Evolutionary conservation across 2,797 vertebrate species (phyloP), one percentile per base, ranked within the genome.

Genomic region (Margarornis squamiger): DNA sequence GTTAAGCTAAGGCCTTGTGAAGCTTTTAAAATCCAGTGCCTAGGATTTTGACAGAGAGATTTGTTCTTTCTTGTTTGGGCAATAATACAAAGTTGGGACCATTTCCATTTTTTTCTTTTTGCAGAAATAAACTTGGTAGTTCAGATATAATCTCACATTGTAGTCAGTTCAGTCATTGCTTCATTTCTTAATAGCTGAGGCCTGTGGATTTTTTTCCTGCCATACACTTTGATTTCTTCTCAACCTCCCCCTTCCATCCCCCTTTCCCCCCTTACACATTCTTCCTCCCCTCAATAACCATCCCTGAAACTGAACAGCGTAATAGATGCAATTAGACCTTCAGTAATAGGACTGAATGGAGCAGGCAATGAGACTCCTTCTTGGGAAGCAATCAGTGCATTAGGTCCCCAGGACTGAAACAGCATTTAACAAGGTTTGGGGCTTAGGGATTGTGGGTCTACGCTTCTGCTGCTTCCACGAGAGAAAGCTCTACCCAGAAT

Each of bases 401-500:
- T 97, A 97, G 95, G 96, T 97, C 96, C 95, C 93, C 92, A 96
- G 96, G 96, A 97, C 93, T 97, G 95, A 97, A 97, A 97, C 97
- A 90, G 76, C 94, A 92, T 97, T 98, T 98, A 98, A 98, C 98
- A 98, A 98, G 97, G 97, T 98, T 97, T 98, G 98, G 97, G 97
- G 97, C 72, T 98, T 96, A 96, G 98, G 97, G 97, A 98, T 96
- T 97, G 63, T 97, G 71, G 57, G 94, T 97, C 91, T 92, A 96
- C 84, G 90, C 32, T 96, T 95, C 84, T 96, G 48, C 84, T 85
- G 38, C 88, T 97, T 97, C 86, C 96, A 88, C 93, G 88, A 79
- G 96, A 97, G 94, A 96, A 97, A 92, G 62, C 54, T 78, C 57
- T 96, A 95, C 84, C 91, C 87, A 88, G 86, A 95, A 98, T 97